phyloP scores from a whole-genome alignment of 30 jellyfish, hydroid and myxozoan genomes.

The Phacellophora camtschatica region DNA sequence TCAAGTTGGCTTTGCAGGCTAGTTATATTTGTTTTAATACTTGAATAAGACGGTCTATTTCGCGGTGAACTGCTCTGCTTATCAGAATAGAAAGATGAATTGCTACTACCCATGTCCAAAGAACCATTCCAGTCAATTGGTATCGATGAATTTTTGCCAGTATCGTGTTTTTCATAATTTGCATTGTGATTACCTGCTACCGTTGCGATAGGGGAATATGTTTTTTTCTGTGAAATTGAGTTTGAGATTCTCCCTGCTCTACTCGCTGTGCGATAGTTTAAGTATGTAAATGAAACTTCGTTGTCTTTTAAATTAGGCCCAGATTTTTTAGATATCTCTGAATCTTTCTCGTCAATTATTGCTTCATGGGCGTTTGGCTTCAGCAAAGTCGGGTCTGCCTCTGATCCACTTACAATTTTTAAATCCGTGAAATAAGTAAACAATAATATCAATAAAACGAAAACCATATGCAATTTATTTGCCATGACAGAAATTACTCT shows the following conservation, averaged over 20 bases:
- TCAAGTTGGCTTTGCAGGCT: slow-evolving; percentile 49
- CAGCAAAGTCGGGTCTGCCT: slow-evolving; percentile 41
- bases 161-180: not conserved
- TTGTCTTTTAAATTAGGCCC: not conserved
- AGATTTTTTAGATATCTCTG: slow-evolving; percentile 25
- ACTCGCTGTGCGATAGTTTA: slow-evolving; percentile 31
- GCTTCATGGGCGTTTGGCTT: slow-evolving; percentile 51
- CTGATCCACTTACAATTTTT: too few relatives aligned
- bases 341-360: slow-evolving; percentile 44
- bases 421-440: too few relatives aligned
- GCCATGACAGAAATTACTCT: too few relatives aligned
- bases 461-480: too few relatives aligned
- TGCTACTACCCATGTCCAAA: too few relatives aligned
- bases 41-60: not conserved
- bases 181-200: not conserved
- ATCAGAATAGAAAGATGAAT: too few relatives aligned
- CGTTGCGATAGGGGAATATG: not conserved
- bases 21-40: not conserved
- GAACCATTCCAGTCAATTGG: not conserved
- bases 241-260: not conserved
- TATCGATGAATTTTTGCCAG: not conserved
- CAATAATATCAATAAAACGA: too few relatives aligned
- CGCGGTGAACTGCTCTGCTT: too few relatives aligned
- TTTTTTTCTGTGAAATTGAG: not conserved
- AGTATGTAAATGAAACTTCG: not conserved